Conservation (phyloP, 2,888 invertebrate genomes). For the Escarpia spicata region DNA sequence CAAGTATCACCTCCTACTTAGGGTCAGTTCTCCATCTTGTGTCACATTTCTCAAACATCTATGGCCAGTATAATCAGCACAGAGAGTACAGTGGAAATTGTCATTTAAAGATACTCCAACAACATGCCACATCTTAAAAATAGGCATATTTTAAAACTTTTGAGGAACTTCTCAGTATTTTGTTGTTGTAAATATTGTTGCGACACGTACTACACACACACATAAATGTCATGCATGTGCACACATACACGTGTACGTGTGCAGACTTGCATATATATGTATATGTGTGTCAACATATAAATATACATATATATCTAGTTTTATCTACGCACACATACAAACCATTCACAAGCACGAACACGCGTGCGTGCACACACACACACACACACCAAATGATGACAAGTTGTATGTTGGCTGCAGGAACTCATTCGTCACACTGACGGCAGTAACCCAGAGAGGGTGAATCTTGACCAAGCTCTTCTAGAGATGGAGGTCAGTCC, state of each 20-base stretch:
- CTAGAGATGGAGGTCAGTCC: constrained; percentile 83
- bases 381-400: no score
- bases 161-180: neutral
- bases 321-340: no score
- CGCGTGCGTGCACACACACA: no score
- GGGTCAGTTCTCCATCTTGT: neutral
- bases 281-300: no score
- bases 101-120: neutral
- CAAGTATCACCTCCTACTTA: constrained; percentile 88
- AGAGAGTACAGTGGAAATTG: neutral
- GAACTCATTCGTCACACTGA: constrained; percentile 68
- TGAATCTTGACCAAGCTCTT: constrained; percentile 84
- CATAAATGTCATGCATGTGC: neutral
- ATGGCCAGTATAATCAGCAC: neutral
- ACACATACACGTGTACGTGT: neutral
- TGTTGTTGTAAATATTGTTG: neutral
- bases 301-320: no score
- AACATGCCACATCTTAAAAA: neutral
- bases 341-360: no score
- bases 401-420: constrained; percentile 45
- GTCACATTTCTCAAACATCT: neutral
- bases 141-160: neutral
- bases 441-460: constrained; percentile 81
- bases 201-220: neutral
- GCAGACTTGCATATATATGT: neutral